Conservation (phyloP, 2,888 invertebrate species). For the Melieria crassipennis region DNA sequence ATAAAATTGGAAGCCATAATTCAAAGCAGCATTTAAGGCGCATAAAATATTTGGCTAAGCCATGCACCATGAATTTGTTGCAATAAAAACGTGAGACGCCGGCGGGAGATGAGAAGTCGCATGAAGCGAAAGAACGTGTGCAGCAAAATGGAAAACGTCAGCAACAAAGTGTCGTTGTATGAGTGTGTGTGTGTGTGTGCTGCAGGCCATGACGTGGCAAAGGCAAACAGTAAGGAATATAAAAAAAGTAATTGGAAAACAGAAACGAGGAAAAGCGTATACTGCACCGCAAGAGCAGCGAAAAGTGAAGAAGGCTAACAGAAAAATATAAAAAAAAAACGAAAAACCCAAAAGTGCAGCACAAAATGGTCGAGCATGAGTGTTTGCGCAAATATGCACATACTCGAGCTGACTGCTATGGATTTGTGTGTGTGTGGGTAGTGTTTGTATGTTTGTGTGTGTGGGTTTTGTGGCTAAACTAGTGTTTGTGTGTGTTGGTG, state of each 20-base stretch:
- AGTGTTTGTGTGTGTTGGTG: background rate
- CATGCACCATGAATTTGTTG: conserved; percentile 19
- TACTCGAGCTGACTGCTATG: conserved; percentile 6
- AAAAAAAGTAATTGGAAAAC: conserved; percentile 10
- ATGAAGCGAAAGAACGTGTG: background rate
- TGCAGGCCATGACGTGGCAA: background rate
- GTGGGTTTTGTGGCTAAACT: background rate
- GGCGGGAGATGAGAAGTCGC: background rate
- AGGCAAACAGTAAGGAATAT: conserved; percentile 2
- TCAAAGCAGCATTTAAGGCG: conserved; percentile 32
- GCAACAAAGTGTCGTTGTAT: conserved; percentile 26
- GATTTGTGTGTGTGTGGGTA: conserved; percentile 1
- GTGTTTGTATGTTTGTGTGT: conserved; percentile 4
- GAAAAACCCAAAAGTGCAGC: background rate
- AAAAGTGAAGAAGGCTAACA: background rate
- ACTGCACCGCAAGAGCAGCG: background rate
- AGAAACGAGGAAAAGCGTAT: background rate
- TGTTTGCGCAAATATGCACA: background rate
- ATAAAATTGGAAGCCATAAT: conserved; percentile 20
- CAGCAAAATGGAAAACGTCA: conserved; percentile 10
- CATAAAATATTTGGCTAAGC: conserved; percentile 31
- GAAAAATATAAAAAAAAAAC: background rate
- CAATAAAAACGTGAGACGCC: conserved; percentile 2
- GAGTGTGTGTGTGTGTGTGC: background rate
- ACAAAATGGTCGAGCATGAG: no score